Base-by-base conservation (phyloP, 2,888 invertebrate species). In the Heterodera filipjevi region DNA sequence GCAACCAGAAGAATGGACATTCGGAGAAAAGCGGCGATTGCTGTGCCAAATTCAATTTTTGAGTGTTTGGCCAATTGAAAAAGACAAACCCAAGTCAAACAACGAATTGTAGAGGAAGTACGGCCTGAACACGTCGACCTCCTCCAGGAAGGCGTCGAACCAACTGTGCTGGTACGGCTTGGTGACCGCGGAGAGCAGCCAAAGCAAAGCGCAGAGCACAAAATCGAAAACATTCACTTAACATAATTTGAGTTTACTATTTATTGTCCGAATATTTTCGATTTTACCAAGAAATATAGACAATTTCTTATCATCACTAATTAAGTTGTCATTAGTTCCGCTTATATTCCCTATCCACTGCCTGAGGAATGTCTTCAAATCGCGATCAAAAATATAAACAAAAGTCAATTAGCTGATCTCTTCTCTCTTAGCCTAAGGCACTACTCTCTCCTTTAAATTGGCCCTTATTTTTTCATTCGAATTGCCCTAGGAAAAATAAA, bases 61-160 rank as follows among this genome's bases (percentile, higher is more conserved):
- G 27, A 70, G 10, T 49, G 8, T 35, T 59, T 27, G 19, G n/a
- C 16, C 14, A 27, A 71, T 71, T 30, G 8, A 32, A 33, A 32
- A 33, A 1, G 14, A 46, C 49, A 46, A 16, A 73, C 75, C 75
- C 22, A 75, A 64, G 32, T 87, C 87, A 76, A 87, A 87, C 22
- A 86, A 80, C 8, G 86, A 86, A 33, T 79, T 78, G 76, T 85
- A 77, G 14, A 86, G 74, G 74, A 87, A 87, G 66, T 84, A 66
- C 6, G 86, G 83, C 71, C 84, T 81, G 68, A 86, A 82, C 53
- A 87, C 82, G 78, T 87, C 83, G 66, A 87, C 82, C 72, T 87
- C 87, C 53, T 81, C 72, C n/a, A 84, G 71, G 71, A 87, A 86
- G 2, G 80, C 81, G 44, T 81, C 80, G 32, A 83, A 77, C 86